Base-by-base conservation (phyloP, 2,113 vertebrate species). In the Nothobranchius furzeri region DNA sequence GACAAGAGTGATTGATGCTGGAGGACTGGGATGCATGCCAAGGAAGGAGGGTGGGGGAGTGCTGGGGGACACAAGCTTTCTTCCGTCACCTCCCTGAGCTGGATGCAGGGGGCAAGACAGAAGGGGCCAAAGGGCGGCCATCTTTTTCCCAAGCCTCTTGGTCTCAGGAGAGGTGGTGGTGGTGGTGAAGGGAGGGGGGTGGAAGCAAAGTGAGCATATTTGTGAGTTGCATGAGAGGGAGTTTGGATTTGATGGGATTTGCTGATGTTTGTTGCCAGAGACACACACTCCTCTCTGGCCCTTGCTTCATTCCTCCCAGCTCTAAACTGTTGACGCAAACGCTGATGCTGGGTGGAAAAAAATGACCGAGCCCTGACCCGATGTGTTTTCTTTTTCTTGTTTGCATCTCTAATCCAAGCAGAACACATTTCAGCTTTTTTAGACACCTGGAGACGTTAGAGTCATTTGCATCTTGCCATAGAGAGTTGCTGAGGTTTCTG, bases 91-190 rank as follows among this genome's bases (percentile, higher is more conserved):
- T 93, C 91, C 83, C 82, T 68, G 60, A 79, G 87, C 82, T 87
- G 81, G 83, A 88, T 85, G 85, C 81, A 78, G 81, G 85, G 87
- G 82, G 73, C 81, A 85, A 85, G 83, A 71, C 73, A 61, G 50
- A 12, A 45, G 71, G 84, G 90, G 79, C 85, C 77, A 89, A 89
- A 85, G 90, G 88, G 77, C 84, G 79, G 88, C 87, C 81, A 88
- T 92, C 87, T 86, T 90, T 92, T 94, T 94, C 93, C 93, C 92
- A 94, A 92, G 92, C 92, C 83, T 91, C 72, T 67, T 61, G 77
- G 83, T 88, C 91, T 84, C 85, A 62, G 49, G 90, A 85, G 90
- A 89, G 61, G 14, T 61, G 57, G 75, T 20, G 48, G 75, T 20
- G 48, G 58, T 20, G 48, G 58, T 60, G 45, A 6, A 9, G 45